phyloP scores from a whole-genome alignment of 2,113 vertebrate species.

The Coptodon bakossiorum region DNA sequence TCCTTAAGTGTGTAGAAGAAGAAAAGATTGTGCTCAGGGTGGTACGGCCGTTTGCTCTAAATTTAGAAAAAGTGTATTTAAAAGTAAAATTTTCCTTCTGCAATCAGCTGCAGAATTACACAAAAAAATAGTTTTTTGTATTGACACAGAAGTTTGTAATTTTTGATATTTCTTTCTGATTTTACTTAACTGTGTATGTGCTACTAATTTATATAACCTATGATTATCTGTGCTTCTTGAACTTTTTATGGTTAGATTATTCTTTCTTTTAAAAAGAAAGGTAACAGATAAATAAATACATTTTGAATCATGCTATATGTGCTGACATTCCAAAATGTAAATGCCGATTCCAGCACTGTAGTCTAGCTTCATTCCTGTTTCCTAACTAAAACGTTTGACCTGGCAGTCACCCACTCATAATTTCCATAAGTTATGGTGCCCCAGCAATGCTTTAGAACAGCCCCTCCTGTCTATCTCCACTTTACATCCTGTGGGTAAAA shows the following conservation, averaged over 20 bases:
- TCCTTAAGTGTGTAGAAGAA: neutral
- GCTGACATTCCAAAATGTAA: neutral
- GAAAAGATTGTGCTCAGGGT: neutral
- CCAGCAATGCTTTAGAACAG: neutral
- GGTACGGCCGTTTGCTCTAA: neutral
- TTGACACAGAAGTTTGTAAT: neutral
- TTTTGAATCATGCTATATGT: neutral
- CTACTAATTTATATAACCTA: neutral
- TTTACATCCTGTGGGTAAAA: neutral
- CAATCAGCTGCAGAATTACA: neutral
- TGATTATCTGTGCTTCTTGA: neutral
- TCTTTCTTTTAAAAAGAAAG: neutral
- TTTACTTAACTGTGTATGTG: neutral
- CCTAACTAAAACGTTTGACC: neutral
- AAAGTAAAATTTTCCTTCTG: neutral
- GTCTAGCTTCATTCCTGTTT: neutral
- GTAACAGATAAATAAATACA: neutral
- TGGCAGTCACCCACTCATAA: neutral
- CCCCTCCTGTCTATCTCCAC: neutral
- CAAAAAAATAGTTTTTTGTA: neutral
- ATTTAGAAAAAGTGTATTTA: neutral
- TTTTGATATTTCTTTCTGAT: fast-evolving
- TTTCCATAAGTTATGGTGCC: neutral
- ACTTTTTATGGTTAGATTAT: neutral
- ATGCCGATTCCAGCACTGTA: neutral